phyloP scores from a whole-genome alignment of 2,888 invertebrate genomes.

The Euclidia mi region DNA sequence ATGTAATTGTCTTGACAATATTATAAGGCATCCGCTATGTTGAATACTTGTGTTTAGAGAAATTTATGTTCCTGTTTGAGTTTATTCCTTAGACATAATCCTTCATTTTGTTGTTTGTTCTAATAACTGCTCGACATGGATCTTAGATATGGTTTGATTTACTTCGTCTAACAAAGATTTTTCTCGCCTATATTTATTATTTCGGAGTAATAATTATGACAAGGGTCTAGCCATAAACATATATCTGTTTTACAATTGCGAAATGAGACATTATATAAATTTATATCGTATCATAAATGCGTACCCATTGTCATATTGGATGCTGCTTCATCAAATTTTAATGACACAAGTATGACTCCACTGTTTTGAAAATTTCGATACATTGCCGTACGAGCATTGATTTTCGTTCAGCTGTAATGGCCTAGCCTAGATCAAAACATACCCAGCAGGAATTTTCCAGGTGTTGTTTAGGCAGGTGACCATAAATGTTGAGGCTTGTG shows the following conservation, averaged over 20 bases:
- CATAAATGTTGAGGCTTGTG: not conserved
- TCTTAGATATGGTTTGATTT: no score
- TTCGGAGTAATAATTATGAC: no score
- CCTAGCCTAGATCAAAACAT: not conserved
- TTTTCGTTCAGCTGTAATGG: constrained; percentile 1
- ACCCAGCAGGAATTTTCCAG: constrained; percentile 1
- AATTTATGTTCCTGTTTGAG: no score
- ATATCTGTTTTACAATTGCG: not conserved
- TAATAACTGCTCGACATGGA: no score
- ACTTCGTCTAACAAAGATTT: no score
- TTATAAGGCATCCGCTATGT: no score
- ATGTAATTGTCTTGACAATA: no score
- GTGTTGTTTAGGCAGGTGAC: not conserved
- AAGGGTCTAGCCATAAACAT: not conserved
- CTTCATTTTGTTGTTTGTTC: no score
- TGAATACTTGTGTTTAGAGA: no score
- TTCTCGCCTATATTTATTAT: no score
- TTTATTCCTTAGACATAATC: no score
- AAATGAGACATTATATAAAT: no score
- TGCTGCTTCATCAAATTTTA: constrained; percentile 1
- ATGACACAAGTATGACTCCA: not conserved
- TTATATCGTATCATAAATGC: not conserved
- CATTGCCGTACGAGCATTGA: not conserved
- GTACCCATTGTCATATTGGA: constrained; percentile 1
- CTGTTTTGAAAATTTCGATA: not conserved